phyloP scores from a whole-genome alignment of 1,140 invertebrate species.

The Caenorhabditis remanei region DNA sequence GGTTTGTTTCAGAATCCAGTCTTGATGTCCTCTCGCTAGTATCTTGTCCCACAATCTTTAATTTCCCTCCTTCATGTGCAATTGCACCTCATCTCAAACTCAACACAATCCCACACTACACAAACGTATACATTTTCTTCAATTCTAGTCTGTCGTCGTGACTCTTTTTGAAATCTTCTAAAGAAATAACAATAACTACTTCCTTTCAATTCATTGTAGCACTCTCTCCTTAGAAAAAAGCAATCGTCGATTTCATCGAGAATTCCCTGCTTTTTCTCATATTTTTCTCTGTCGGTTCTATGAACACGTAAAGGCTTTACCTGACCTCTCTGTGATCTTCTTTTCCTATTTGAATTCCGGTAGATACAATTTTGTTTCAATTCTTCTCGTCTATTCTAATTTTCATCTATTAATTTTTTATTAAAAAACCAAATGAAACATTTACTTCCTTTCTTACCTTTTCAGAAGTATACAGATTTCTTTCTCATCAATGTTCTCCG shows the following conservation, averaged over 20 bases:
- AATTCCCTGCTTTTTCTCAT: not conserved
- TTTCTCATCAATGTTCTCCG: too few species aligned
- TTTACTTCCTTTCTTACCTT: too few species aligned
- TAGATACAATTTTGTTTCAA: not conserved
- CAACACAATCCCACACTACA: not conserved
- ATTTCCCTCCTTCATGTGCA: constrained; percentile 41
- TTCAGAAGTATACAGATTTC: not conserved
- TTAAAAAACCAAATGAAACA: not conserved
- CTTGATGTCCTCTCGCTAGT: not conserved
- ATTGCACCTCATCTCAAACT: constrained; percentile 26
- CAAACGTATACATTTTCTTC: constrained; percentile 14
- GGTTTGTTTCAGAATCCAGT: not conserved
- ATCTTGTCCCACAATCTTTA: constrained; percentile 50
- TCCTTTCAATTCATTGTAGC: constrained; percentile 39
- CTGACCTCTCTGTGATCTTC: constrained; percentile 44
- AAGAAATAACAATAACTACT: constrained; percentile 57
- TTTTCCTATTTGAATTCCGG: constrained; percentile 38
- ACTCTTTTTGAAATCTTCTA: constrained; percentile 38
- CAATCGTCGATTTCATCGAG: constrained; percentile 36
- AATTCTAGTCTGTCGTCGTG: not conserved
- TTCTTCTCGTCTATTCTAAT: not conserved
- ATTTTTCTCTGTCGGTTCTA: constrained; percentile 8
- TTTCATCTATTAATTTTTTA: not conserved
- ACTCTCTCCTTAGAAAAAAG: constrained; percentile 34
- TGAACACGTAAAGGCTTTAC: constrained; percentile 45